These are phyloP conservation scores for Drosophila tropicalis DNA, from an alignment of 1,140 invertebrate genomes.

Conservation along the genomic window DNA sequence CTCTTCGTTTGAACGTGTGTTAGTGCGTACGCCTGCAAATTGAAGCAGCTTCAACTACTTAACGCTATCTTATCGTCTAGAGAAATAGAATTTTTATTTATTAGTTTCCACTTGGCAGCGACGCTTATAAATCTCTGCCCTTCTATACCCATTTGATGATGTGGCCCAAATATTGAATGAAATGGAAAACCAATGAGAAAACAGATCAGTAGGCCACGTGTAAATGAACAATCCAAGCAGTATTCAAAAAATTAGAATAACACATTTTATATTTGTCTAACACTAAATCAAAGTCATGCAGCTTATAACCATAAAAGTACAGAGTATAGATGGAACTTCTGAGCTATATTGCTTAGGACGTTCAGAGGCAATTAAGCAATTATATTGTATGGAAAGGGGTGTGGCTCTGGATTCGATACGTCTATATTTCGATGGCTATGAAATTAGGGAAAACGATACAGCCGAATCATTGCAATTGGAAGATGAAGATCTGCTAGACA, in stretches of 20 bases:
- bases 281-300: not conserved
- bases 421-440: slow-evolving; percentile 25
- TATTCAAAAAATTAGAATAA: not conserved
- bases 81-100: slow-evolving; percentile 37
- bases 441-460: slow-evolving; percentile 26
- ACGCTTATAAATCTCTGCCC: slow-evolving; percentile 48
- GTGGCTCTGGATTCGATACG: slow-evolving; percentile 9
- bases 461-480: slow-evolving; percentile 26
- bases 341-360: not conserved
- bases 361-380: slow-evolving; percentile 21
- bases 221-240: not conserved
- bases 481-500: slow-evolving; percentile 35
- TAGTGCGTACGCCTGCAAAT: not conserved
- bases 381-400: not conserved
- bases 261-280: not conserved
- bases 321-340: not conserved
- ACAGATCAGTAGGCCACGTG: slow-evolving; percentile 32
- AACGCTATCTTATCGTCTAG: slow-evolving; percentile 42
- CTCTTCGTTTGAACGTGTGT: slow-evolving; percentile 11
- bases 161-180: slow-evolving; percentile 51
- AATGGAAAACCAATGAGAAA: not conserved
- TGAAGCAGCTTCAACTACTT: slow-evolving; percentile 40
- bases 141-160: slow-evolving; percentile 34
- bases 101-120: slow-evolving; percentile 31
- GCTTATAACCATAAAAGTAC: not conserved